Evolutionary conservation across 2,797 vertebrate species (phyloP).

Genomic region (Micrastur ruficollis): DNA sequence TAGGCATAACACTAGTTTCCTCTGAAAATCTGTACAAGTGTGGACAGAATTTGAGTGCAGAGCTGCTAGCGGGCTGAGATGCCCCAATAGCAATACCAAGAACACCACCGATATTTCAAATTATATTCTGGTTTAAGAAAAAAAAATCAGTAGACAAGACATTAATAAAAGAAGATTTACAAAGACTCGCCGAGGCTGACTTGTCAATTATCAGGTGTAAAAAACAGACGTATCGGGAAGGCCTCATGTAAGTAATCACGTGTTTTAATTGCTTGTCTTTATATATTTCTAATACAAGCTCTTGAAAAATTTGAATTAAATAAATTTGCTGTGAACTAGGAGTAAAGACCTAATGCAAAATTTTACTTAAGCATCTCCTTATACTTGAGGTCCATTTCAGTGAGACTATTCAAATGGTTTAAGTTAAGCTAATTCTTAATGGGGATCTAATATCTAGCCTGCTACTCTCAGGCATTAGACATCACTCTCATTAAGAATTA

Average conservation of each 20-base stretch:
- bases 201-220: not conserved
- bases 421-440: not conserved
- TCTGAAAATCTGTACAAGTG: not conserved
- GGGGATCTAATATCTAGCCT: not conserved
- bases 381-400: not conserved
- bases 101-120: not conserved
- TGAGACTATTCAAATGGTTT: not conserved
- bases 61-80: not conserved
- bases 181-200: not conserved
- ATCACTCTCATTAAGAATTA: not conserved
- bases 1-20: not conserved
- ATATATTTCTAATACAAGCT: not conserved
- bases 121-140: not conserved
- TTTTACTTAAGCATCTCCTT: not conserved
- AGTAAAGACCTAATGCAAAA: not conserved
- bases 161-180: not conserved
- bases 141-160: not conserved
- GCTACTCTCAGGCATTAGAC: not conserved
- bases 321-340: not conserved
- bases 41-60: not conserved
- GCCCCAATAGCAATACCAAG: not conserved
- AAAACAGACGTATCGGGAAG: accelerated
- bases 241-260: not conserved
- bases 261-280: not conserved
- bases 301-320: not conserved